Evolutionary conservation across 2,113 vertebrate species (phyloP), one percentile per base, ranked within the genome.

Genomic region (Rostratula benghalensis): DNA sequence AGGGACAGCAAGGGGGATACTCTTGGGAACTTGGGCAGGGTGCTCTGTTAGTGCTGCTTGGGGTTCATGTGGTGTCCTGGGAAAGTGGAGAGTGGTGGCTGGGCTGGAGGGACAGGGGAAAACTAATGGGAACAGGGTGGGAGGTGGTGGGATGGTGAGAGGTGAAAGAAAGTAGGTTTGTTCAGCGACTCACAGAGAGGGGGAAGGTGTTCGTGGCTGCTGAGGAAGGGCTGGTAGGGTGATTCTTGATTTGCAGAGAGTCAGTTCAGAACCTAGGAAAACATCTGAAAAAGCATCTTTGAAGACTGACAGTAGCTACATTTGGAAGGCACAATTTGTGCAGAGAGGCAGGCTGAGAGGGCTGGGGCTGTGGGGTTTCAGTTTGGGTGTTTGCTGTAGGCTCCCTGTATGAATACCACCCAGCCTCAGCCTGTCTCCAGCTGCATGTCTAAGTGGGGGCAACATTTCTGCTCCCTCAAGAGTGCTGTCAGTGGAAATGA

Each of bases 361-460:
- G 30, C 45, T 37, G n/a, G 25, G 39, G 17, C 5, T 0, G 3
- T 13, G 43, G 35, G 54, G 48, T 76, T 69, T 89, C 5, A 10
- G 14, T 88, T 46, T 53, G 63, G 37, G 46, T 43, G 86, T 85
- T 51, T 33, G 33, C 69, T 48, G 60, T 31, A 2, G 39, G 64
- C 35, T 89, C 67, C 33, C 69, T 50, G 23, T 7, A 1, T 33
- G 14, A 83, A 23, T 80, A 6, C 39, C 30, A 45, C 43, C 13
- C 9, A 3, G 51, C 46, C 67, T 28, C 7, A 0, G 1, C 14
- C 16, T 15, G 54, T 51, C 59, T 68, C 46, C 46, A 8, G 80
- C 59, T n/a, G 41, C 0, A 0, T 2, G 3, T 48, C 6, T 13
- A 0, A 16, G 46, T 1, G 39, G 45, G 65, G 43, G n/a, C 4